Conservation (phyloP, 2,113 vertebrate genomes). For the Bambusicola thoracicus region DNA sequence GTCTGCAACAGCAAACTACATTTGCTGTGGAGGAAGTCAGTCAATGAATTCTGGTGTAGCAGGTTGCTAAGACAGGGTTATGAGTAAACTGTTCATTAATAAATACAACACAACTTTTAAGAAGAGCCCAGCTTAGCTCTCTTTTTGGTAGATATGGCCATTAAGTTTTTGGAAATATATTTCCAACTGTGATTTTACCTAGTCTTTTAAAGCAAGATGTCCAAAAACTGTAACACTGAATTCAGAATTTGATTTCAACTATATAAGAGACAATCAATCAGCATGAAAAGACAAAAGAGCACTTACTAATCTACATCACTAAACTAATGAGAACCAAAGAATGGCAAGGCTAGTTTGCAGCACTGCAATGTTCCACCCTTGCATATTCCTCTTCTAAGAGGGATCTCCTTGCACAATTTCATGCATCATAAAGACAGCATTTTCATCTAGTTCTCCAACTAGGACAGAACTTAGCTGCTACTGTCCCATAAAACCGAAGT, state of each 20-base stretch:
- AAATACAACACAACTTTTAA: not conserved
- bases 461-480: not conserved
- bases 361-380: not conserved
- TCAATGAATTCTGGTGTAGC: not conserved
- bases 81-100: not conserved
- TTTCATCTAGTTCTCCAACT: not conserved
- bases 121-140: not conserved
- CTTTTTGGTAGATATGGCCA: not conserved
- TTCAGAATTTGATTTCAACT: not conserved
- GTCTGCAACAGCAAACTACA: not conserved
- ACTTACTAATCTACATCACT: not conserved
- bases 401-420: not conserved
- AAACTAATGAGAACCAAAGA: not conserved
- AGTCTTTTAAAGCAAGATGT: not conserved
- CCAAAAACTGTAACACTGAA: not conserved
- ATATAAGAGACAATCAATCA: not conserved
- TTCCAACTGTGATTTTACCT: not conserved
- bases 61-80: not conserved
- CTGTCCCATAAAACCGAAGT: not conserved
- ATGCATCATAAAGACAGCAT: not conserved
- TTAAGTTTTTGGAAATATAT: not conserved
- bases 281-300: not conserved
- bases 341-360: not conserved
- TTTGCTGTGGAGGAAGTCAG: not conserved
- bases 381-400: not conserved